Conservation (phyloP, 1,140 invertebrate species). For the Diachasmimorpha longicaudata region DNA sequence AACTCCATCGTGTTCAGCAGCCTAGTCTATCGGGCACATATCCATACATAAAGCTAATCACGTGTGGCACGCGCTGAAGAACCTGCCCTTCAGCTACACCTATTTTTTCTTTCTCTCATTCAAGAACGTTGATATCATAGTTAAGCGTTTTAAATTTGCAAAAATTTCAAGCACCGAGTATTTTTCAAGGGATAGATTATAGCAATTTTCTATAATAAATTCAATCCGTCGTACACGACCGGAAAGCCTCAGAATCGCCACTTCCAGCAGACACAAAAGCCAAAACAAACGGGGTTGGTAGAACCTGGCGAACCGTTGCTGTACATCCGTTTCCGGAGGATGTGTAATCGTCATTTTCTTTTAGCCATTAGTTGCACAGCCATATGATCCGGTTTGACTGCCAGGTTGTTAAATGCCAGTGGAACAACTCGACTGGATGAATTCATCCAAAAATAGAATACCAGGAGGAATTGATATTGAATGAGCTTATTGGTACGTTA, state of each 20-base stretch:
- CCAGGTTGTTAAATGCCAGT: background rate
- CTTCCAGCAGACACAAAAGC: conserved; percentile 1
- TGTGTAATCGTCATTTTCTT: conserved; percentile 45
- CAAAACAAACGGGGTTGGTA: conserved; percentile 27
- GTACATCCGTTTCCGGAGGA: conserved; percentile 61
- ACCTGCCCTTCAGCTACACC: background rate
- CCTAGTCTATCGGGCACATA: background rate
- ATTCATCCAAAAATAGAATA: background rate
- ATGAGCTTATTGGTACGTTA: background rate
- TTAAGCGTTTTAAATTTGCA: background rate
- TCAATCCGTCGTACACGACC: background rate
- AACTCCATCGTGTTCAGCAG: background rate
- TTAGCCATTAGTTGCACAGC: conserved; percentile 20
- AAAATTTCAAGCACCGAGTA: too few relatives aligned
- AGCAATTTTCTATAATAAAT: background rate
- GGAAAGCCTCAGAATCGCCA: background rate
- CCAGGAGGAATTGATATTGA: background rate
- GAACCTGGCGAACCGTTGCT: conserved; percentile 53
- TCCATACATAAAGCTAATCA: conserved; percentile 7
- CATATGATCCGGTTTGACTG: background rate
- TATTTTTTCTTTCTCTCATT: background rate
- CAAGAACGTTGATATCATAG: conserved; percentile 7
- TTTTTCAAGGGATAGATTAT: background rate
- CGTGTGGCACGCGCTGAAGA: conserved; percentile 6
- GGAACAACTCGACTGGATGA: background rate